phyloP scores from a whole-genome alignment of 2,888 invertebrate genomes.

The Epinotia brunnichana region DNA sequence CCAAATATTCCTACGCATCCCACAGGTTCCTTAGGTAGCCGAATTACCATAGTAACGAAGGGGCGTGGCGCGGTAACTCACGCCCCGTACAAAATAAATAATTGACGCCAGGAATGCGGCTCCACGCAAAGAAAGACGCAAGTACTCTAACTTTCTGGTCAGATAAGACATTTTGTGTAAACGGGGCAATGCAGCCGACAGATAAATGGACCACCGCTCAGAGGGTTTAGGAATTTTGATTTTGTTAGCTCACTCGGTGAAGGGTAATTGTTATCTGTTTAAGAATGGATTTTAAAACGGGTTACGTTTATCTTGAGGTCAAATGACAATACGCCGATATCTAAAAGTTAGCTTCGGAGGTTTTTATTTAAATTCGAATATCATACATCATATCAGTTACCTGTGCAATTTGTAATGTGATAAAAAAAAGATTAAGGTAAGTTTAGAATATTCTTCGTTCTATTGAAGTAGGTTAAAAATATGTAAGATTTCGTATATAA shows the following conservation, averaged over 20 bases:
- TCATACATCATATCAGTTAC: no score
- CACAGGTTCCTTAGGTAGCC: slow-evolving; percentile 59
- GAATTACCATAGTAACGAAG: slow-evolving; percentile 82
- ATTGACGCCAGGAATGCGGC: slow-evolving; percentile 71
- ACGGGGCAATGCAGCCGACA: slow-evolving; percentile 17
- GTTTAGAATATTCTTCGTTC: no score
- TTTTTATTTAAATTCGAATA: neutral
- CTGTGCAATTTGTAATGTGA: no score
- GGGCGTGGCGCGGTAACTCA: slow-evolving; percentile 79
- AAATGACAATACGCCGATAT: neutral
- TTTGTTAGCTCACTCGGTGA: slow-evolving; percentile 40
- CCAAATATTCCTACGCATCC: slow-evolving; percentile 38
- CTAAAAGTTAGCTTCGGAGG: neutral
- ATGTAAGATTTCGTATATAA: no score
- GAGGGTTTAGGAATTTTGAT: slow-evolving; percentile 40
- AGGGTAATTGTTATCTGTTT: slow-evolving; percentile 36
- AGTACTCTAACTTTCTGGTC: neutral
- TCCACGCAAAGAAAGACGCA: slow-evolving; percentile 20
- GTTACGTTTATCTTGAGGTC: slow-evolving; percentile 13
- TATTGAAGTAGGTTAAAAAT: no score
- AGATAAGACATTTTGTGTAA: slow-evolving; percentile 12
- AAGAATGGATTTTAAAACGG: slow-evolving; percentile 16
- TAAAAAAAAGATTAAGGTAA: no score
- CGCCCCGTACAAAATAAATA: slow-evolving; percentile 81
- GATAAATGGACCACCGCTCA: slow-evolving; percentile 45